Percentiles rank a stretch among this genome's conserved stretches.
Conservation (phyloP, 2,888 invertebrate species). For the Patella ulyssiponensis region DNA sequence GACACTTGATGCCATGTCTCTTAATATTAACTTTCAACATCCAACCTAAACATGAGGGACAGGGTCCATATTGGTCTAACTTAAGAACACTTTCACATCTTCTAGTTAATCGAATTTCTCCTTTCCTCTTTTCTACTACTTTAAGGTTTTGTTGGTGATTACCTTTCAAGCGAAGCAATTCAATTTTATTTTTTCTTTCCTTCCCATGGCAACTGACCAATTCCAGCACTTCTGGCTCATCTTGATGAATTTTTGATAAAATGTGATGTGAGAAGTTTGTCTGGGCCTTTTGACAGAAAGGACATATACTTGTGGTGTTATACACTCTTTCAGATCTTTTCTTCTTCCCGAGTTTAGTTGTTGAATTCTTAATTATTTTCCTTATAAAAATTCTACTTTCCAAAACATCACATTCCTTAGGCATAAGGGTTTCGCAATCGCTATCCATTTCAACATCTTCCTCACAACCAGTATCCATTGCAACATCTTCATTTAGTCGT, state of each 20-base stretch:
- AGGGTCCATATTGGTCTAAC: constrained; percentile 33
- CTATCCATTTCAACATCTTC: background rate
- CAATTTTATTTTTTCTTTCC: constrained; percentile 26
- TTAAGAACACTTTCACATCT: constrained; percentile 22
- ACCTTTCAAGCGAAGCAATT: constrained; percentile 23
- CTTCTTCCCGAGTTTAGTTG: background rate
- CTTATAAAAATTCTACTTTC: background rate
- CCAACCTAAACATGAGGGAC: constrained; percentile 39
- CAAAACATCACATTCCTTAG: background rate
- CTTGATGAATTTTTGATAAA: background rate
- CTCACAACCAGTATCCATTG: background rate
- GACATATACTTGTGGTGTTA: background rate
- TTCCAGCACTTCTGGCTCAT: constrained; percentile 25
- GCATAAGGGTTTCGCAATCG: background rate
- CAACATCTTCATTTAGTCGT: background rate
- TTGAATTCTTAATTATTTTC: background rate
- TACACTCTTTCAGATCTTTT: background rate
- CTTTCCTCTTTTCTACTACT: constrained; percentile 27
- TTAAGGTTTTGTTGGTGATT: constrained; percentile 27
- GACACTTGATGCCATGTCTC: constrained; percentile 29
- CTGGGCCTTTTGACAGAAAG: background rate
- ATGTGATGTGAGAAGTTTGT: background rate
- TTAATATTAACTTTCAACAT: constrained; percentile 16
- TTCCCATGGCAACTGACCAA: constrained; percentile 15
- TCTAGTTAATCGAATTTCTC: constrained; percentile 26